Evolutionary conservation across 2,113 vertebrate genomes (phyloP).

Genomic region (Athene noctua): DNA sequence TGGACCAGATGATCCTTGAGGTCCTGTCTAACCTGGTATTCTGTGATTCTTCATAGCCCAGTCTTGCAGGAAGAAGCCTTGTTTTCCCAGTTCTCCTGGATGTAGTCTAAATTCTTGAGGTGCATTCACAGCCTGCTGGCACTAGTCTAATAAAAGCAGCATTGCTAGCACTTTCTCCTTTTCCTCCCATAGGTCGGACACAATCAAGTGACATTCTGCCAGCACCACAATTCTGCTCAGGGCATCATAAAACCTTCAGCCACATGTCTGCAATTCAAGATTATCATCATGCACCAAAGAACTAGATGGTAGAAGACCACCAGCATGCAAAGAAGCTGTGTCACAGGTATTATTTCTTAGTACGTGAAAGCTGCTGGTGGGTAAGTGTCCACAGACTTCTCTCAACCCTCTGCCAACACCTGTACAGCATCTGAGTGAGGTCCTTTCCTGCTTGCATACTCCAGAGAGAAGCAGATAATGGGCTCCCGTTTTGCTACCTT

Average conservation of each 20-base stretch:
- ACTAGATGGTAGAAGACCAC: not conserved
- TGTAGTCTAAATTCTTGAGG: not conserved
- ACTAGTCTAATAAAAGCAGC: not conserved
- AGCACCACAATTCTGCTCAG: not conserved
- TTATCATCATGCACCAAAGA: not conserved
- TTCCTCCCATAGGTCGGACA: not conserved
- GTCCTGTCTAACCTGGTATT: too few species aligned
- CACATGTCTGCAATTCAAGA: not conserved
- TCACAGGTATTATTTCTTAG: not conserved
- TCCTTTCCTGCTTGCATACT: not conserved
- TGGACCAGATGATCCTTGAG: too few species aligned
- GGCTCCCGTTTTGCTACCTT: not conserved
- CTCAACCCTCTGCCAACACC: not conserved
- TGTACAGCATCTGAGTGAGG: not conserved
- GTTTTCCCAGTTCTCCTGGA: not conserved
- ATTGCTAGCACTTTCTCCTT: not conserved
- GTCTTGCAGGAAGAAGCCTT: not conserved
- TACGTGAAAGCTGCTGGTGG: not conserved
- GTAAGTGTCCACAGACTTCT: not conserved
- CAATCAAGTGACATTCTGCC: not conserved
- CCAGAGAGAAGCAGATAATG: not conserved
- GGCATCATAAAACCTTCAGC: not conserved
- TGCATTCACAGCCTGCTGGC: not conserved
- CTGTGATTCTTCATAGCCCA: not conserved
- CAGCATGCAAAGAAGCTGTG: not conserved